Evolutionary conservation across 2,888 invertebrate genomes (phyloP), one percentile per base, ranked within the genome.

Genomic region (Paralinhomoeus sp.): DNA sequence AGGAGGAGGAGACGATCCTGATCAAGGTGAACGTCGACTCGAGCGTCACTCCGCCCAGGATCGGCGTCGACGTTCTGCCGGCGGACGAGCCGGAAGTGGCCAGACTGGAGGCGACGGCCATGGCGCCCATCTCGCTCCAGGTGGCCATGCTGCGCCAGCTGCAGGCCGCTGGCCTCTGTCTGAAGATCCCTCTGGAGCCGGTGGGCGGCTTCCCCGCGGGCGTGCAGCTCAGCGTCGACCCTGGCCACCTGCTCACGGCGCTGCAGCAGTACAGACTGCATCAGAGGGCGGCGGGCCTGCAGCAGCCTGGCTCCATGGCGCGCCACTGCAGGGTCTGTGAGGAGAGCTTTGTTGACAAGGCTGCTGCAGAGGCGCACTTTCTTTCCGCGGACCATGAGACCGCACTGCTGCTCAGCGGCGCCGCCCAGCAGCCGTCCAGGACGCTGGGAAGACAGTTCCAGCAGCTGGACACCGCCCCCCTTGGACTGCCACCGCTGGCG

Each of bases 381-480:
- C 53, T 55, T 5, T 60, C 59, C 43, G 52, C 55, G 46, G 59
- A 60, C 44, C 60, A 60, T 9, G 40, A 43, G 37, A 43, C 38
- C 3, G 43, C 43, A 17, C 13, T 40, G 18, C 27, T 40, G 40
- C 9, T 24, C 18, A 18, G 12, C 17, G 40, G 40, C 17, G n/a
- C n/a, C n/a, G n/a, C n/a, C n/a, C n/a, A n/a, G n/a, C n/a, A n/a
- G n/a, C n/a, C n/a, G n/a, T n/a, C n/a, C n/a, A n/a, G n/a, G n/a
- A n/a, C n/a, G n/a, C n/a, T n/a, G n/a, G n/a, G n/a, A n/a, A n/a
- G n/a, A n/a, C n/a, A n/a, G n/a, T n/a, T n/a, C n/a, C n/a, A n/a
- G n/a, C n/a, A n/a, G n/a, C n/a, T n/a, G n/a, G n/a, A n/a, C n/a
- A n/a, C n/a, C n/a, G n/a, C n/a, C n/a, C n/a, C n/a, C n/a, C n/a